phyloP scores from a whole-genome alignment of 2,113 vertebrate genomes.

The Nothocercus julius region DNA sequence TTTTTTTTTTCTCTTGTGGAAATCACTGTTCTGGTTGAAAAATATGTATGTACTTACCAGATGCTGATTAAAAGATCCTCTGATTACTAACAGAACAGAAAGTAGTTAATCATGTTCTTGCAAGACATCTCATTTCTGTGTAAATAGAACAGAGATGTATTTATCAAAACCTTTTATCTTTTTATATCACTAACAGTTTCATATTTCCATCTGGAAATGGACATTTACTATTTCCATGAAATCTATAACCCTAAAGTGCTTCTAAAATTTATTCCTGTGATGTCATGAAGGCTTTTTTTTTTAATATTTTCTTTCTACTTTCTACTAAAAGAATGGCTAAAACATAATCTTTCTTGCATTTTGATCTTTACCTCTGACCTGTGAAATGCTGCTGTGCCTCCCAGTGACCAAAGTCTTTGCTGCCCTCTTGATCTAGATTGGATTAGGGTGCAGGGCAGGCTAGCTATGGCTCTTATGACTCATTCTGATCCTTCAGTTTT shows the following conservation, averaged over 20 bases:
- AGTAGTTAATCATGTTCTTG: neutral
- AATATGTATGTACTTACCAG: neutral
- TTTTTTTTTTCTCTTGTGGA: neutral
- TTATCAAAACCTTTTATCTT: neutral
- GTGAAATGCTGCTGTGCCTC: neutral
- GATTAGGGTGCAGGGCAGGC: neutral
- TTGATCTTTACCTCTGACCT: neutral
- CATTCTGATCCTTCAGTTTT: neutral
- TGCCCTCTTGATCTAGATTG: neutral
- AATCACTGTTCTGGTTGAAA: neutral
- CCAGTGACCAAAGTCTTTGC: accelerated
- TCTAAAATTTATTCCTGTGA: neutral
- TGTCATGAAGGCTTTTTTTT: accelerated
- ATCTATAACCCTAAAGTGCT: neutral
- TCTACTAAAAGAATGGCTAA: neutral
- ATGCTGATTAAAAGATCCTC: neutral
- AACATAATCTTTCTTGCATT: neutral
- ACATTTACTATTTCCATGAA: neutral
- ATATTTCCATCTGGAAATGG: neutral
- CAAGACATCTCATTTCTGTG: neutral
- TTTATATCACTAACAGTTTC: neutral
- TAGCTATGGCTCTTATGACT: neutral
- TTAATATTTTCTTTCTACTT: accelerated
- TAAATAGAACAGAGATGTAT: neutral
- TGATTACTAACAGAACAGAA: conserved; percentile 2